A percentile compares a stretch with the other conserved stretches of the same genome.
phyloP scores from a whole-genome alignment of 2,888 invertebrate genomes.

The Nymphalis polychloros region DNA sequence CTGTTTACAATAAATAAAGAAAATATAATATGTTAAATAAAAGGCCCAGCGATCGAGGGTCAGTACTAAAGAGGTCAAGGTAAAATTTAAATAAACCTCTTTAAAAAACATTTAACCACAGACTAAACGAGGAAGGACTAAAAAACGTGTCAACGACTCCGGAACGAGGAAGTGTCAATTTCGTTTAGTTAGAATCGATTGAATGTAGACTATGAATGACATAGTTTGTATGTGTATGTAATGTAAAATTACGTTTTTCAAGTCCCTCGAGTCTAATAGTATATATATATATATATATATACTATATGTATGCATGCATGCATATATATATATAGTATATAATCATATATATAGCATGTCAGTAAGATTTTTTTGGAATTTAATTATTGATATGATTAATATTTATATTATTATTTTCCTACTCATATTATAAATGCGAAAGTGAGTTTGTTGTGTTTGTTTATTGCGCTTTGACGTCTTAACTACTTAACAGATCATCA shows the following conservation, averaged over 20 bases:
- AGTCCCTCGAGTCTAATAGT: slow-evolving; percentile 1
- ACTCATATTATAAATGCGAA: too few relatives aligned
- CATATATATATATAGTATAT: not conserved
- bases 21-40: slow-evolving; percentile 46
- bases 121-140: slow-evolving; percentile 48
- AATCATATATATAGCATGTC: too few relatives aligned
- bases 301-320: too few relatives aligned
- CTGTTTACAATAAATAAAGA: slow-evolving; percentile 59
- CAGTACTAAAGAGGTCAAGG: slow-evolving; percentile 58
- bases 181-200: slow-evolving; percentile 36
- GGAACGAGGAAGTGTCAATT: slow-evolving; percentile 54
- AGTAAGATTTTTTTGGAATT: too few relatives aligned
- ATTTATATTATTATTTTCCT: too few relatives aligned
- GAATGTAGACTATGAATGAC: slow-evolving; percentile 16
- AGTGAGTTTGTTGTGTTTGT: too few relatives aligned
- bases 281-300: not conserved
- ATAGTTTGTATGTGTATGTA: slow-evolving; percentile 7
- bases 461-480: too few relatives aligned
- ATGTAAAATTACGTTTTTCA: slow-evolving; percentile 2
- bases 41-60: slow-evolving; percentile 35
- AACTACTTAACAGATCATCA: not conserved
- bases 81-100: slow-evolving; percentile 18
- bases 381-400: too few relatives aligned
- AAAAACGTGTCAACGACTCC: slow-evolving; percentile 53
- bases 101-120: slow-evolving; percentile 20